Evolutionary conservation across 2,797 vertebrate genomes (phyloP).

Genomic region (Vespertilio murinus): DNA sequence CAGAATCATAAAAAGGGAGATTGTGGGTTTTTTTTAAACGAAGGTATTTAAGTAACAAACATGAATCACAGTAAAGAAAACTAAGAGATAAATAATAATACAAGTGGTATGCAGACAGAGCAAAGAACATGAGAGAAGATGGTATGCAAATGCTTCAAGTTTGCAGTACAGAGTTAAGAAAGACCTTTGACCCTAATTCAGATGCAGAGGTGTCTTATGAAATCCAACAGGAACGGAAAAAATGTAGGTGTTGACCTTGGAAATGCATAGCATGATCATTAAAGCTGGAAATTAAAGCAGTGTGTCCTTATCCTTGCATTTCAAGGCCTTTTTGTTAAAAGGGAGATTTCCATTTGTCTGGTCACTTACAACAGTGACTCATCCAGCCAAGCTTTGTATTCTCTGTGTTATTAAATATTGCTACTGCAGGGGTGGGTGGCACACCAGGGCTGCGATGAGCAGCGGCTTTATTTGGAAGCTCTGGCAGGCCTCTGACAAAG

Average conservation of each 20-base stretch:
- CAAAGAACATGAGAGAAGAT: not conserved
- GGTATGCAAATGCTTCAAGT: not conserved
- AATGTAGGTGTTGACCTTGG: not conserved
- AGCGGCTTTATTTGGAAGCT: not conserved
- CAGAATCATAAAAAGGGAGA: not conserved
- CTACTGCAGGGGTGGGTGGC: not conserved
- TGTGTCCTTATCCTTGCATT: not conserved
- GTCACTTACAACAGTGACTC: slow-evolving; percentile 55
- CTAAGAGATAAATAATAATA: not conserved
- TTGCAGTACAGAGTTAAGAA: not conserved
- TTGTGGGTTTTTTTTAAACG: not conserved
- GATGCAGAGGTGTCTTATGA: not conserved
- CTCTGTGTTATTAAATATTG: slow-evolving; percentile 37
- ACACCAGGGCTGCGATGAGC: not conserved
- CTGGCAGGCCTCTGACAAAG: not conserved
- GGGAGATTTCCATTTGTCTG: slow-evolving; percentile 40
- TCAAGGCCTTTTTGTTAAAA: slow-evolving; percentile 43
- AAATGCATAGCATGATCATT: not conserved
- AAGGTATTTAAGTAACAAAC: not conserved
- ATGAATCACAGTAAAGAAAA: not conserved
- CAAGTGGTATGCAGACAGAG: not conserved
- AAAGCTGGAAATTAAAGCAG: slow-evolving; percentile 18
- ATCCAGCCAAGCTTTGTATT: not conserved
- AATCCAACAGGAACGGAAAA: not conserved
- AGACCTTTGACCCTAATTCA: not conserved